Evolutionary conservation across 2,113 vertebrate genomes (phyloP), one percentile per base, ranked within the genome.

Genomic region (Dromaius novaehollandiae): DNA sequence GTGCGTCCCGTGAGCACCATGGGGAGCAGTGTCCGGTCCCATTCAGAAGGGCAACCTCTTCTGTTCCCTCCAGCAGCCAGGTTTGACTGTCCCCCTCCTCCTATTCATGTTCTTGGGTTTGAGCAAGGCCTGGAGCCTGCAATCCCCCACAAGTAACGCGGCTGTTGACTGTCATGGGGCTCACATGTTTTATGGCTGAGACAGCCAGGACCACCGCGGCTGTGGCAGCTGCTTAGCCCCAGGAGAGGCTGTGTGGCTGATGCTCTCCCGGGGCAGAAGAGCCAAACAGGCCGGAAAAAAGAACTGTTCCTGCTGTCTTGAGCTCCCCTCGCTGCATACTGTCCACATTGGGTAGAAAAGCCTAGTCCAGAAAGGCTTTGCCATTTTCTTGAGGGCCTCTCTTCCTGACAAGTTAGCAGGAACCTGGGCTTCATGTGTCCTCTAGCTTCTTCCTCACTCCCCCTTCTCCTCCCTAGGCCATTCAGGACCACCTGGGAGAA

Each of bases 401-500:
- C 21, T 36, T 11, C 18, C 22, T 38, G 44, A 24, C 42, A 44
- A 26, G 8, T n/a, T 42, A 38, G 36, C 20, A 25, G 34, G 46
- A 36, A 26, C 13, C 34, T 30, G 20, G 42, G 77, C 51, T 93
- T 82, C 48, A 2, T 1, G 3, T 40, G 46, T 68, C 40, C 30
- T 80, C 44, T 32, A 1, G 60, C n/a, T 7, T 80, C 5, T 74
- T 66, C 66, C 8, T 89, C 53, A 42, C 42, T 38, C 28, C 32
- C 51, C 44, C 16, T 74, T 89, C 61, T 85, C 21, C 15, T 79
- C 82, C 46, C 13, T 89, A 99, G 99, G 99, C 99, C 66, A 99
- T 99, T 96, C 99, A 99, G 97, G 99, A 99, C 97, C 99, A 99
- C 50, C 73, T 99, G 1, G 99, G 99, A 1, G 99, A 99, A 89